phyloP scores from a whole-genome alignment of 2,888 invertebrate species.

The Cactoblastis cactorum region DNA sequence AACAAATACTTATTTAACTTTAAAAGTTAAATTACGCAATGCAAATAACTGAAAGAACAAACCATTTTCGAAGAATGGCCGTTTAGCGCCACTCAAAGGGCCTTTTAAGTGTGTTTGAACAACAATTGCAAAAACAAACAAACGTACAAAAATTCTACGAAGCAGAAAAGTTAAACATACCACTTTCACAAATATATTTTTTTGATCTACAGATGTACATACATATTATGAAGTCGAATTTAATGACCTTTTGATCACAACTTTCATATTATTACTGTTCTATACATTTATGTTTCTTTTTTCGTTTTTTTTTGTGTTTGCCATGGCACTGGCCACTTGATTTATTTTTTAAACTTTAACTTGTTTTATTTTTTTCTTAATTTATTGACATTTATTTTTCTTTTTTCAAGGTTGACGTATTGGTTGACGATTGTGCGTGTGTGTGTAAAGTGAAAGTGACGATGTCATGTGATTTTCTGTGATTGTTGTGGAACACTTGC shows the following conservation, averaged over 20 bases:
- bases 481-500: constrained; percentile 38
- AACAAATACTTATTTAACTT: not conserved
- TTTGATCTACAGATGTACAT: not conserved
- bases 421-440: constrained; percentile 33
- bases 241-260: no score
- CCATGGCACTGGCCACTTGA: no score
- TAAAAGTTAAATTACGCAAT: not conserved
- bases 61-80: not conserved
- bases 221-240: no score
- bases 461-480: constrained; percentile 44
- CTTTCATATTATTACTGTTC: no score
- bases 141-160: constrained; percentile 5
- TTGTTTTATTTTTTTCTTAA: constrained; percentile 22
- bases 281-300: not conserved
- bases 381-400: no score
- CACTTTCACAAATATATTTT: constrained; percentile 25
- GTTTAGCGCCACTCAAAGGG: constrained; percentile 8
- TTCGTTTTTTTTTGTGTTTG: not conserved
- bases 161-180: constrained; percentile 25
- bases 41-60: not conserved
- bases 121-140: constrained; percentile 14
- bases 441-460: constrained; percentile 22
- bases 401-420: constrained; percentile 42
- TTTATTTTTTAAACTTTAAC: constrained; percentile 16
- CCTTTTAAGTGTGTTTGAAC: constrained; percentile 9